A percentile compares a stretch with the other conserved stretches of the same genome.
phyloP scores from a whole-genome alignment of 2,113 vertebrate genomes.

The Ranitomeya imitator region DNA sequence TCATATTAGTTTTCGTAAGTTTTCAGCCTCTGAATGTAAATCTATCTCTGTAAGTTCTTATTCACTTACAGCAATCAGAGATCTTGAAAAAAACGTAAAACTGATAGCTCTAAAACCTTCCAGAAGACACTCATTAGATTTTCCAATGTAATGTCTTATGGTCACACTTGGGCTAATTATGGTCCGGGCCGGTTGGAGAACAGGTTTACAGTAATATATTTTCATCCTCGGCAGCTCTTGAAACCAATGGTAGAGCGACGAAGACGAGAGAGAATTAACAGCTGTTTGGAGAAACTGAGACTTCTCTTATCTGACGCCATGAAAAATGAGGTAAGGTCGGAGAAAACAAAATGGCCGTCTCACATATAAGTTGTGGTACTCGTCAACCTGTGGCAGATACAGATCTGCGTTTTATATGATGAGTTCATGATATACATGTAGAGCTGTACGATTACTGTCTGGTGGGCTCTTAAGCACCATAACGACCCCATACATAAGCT shows the following conservation, averaged over 20 bases:
- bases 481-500: too few species aligned
- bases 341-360: not conserved
- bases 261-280: slow-evolving; percentile 50
- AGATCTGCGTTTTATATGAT: not conserved
- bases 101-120: too few species aligned
- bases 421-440: too few species aligned
- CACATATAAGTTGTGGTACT: not conserved
- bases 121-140: too few species aligned
- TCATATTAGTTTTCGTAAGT: not conserved
- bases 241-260: slow-evolving; percentile 37
- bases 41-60: too few species aligned
- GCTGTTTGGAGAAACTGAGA: slow-evolving; percentile 30
- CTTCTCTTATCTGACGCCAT: slow-evolving; percentile 1
- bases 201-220: not conserved
- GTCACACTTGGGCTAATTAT: too few species aligned
- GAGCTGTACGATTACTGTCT: too few species aligned
- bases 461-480: too few species aligned
- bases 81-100: too few species aligned
- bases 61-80: too few species aligned
- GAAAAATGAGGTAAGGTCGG: slow-evolving; percentile 28
- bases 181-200: not conserved
- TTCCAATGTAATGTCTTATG: too few species aligned
- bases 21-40: too few species aligned
- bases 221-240: slow-evolving; percentile 1
- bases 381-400: not conserved